Base-by-base conservation (phyloP, 1,140 invertebrate genomes). In the Caerostris extrusa region DNA sequence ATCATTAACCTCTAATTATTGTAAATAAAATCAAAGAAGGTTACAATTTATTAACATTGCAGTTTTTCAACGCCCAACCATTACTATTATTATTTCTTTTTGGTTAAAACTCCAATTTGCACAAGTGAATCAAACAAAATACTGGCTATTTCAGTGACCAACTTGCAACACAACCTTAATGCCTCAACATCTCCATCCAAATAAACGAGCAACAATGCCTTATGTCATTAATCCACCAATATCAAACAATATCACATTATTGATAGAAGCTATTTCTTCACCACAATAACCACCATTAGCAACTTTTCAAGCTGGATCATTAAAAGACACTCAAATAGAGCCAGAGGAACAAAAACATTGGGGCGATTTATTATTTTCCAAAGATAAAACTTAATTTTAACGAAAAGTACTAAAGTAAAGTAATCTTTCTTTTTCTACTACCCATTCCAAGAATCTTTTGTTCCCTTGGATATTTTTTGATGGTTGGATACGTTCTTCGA, bases 181-280 rank as follows among this genome's bases (percentile, higher is more conserved):
- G 82, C 56, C 19, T 88, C 86, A 88, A 64, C 85, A 19, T 88
- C 86, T 88, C 64, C 86, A 88, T 88, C 86, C 56, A 67, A 83
- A 83, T 57, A 83, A 83, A 83, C n/a, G 82, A 88, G 50, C n/a
- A 61, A 88, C 64, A 64, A 1, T 60, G 34, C 14, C 64, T 34
- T 17, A 61, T 3, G 55, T 57, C 86, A 64, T 88, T 88, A 88
- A 88, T 88, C 60, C 34, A 4, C 58, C 82, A 14, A 53, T 60
- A 19, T 60, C 53, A 67, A 88, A 88, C 86, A 88, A 88, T 88
- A 64, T 88, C 86, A 57, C 86, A 88, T 88, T 88, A 88, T 57
- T 57, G 57, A 57, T 58, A 60, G 57, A 58, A 19, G 10, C 55
- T 85, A 58, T 88, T 19, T 34, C 60, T 64, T 60, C 5, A n/a